Evolutionary conservation across 2,888 invertebrate genomes (phyloP).

Genomic region (Xylota sylvarum): DNA sequence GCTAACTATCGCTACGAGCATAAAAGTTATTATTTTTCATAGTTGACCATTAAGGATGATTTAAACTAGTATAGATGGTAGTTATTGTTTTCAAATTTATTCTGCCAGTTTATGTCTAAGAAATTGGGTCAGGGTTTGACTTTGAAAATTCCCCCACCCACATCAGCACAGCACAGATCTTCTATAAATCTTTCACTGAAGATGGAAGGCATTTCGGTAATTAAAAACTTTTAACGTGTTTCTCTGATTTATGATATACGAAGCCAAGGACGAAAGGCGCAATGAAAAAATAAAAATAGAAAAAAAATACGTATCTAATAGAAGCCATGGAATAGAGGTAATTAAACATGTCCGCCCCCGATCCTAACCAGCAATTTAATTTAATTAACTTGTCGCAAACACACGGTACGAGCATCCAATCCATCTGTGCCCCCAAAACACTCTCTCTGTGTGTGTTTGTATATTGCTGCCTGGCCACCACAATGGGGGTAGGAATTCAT

Average conservation of each 20-base stretch:
- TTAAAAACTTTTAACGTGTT: constrained; percentile 23
- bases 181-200: neutral
- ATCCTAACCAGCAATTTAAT: constrained; percentile 79
- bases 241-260: constrained; percentile 33
- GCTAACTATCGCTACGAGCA: neutral
- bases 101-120: neutral
- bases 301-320: neutral
- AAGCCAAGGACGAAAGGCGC: neutral
- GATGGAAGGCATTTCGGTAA: neutral
- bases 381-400: constrained; percentile 77
- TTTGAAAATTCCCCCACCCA: neutral
- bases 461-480: constrained; percentile 9
- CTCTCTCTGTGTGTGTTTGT: too few relatives aligned
- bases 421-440: constrained; percentile 30
- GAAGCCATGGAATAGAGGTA: constrained; percentile 19
- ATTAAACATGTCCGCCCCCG: constrained; percentile 55
- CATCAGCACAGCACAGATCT: too few relatives aligned
- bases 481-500: constrained; percentile 31
- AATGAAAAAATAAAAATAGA: neutral
- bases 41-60: neutral
- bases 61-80: neutral
- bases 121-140: neutral
- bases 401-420: constrained; percentile 26
- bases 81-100: neutral
- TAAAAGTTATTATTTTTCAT: neutral